Conservation (phyloP, 37 sponge, comb jelly and placozoan genomes). For the Mnemiopsis leidyi region DNA sequence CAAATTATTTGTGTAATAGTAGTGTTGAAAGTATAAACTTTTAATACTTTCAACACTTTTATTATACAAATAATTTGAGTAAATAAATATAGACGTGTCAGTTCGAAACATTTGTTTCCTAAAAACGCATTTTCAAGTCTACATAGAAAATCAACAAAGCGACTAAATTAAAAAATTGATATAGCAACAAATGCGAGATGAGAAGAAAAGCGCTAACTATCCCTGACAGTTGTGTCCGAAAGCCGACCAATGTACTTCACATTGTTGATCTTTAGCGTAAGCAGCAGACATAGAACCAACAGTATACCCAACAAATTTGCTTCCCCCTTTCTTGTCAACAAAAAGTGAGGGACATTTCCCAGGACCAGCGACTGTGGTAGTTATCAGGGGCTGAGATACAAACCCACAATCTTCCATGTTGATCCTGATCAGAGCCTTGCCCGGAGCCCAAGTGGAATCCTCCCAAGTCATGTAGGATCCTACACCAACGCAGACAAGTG, state of each 20-base stretch:
- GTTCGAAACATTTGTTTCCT: too few species aligned
- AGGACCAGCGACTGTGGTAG: background rate
- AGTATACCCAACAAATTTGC: background rate
- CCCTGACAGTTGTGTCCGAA: background rate
- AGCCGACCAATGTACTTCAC: background rate
- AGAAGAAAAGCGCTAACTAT: too few species aligned
- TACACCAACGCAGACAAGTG: background rate
- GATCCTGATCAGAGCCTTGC: background rate
- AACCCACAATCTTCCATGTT: background rate
- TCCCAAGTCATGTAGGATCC: background rate
- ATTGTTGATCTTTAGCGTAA: background rate
- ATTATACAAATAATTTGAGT: too few species aligned
- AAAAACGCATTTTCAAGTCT: too few species aligned
- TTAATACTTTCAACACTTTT: too few species aligned
- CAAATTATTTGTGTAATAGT: too few species aligned
- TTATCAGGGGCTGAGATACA: background rate
- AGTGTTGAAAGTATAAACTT: too few species aligned
- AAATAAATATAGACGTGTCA: too few species aligned
- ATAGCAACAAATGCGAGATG: too few species aligned
- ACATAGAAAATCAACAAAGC: too few species aligned
- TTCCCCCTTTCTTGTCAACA: background rate
- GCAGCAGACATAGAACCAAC: background rate
- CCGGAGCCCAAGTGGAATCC: background rate
- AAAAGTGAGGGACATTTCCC: background rate
- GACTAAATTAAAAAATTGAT: too few species aligned